These are phyloP conservation scores for Aphaenogaster floridana DNA, from an alignment of 1,140 invertebrate species.

Conservation along the genomic window DNA sequence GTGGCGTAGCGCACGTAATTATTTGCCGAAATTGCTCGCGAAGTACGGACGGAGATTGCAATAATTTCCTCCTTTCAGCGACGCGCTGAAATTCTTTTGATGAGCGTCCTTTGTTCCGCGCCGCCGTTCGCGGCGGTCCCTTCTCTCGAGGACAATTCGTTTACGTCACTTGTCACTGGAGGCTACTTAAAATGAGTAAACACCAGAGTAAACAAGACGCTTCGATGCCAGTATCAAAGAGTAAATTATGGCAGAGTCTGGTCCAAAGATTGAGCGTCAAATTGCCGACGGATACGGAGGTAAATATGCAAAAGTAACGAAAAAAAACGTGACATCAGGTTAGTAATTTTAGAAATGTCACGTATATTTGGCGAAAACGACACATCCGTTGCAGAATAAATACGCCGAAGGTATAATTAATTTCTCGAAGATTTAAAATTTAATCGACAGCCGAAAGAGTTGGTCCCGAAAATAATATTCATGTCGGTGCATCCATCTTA, in stretches of 20 bases:
- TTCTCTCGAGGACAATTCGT: constrained; percentile 24
- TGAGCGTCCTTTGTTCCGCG: constrained; percentile 60
- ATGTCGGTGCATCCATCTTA: neutral
- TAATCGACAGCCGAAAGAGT: neutral
- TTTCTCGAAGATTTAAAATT: neutral
- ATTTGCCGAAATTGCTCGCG: constrained; percentile 55
- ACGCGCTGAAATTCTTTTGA: constrained; percentile 24
- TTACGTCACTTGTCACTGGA: constrained; percentile 43
- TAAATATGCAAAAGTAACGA: neutral
- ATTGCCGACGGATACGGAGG: neutral
- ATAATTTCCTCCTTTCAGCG: constrained; percentile 52
- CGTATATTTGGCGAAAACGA: neutral
- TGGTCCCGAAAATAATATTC: neutral
- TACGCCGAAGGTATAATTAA: neutral
- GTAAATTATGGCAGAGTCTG: neutral
- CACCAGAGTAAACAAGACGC: constrained; percentile 21
- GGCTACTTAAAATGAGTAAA: constrained; percentile 55
- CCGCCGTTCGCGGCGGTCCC: neutral
- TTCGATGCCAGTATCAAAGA: neutral
- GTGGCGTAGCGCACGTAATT: constrained; percentile 41
- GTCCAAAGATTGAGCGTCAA: neutral
- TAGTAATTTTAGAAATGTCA: constrained; percentile 23
- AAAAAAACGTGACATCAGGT: neutral
- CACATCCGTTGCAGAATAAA: neutral
- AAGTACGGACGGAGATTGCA: constrained; percentile 53